Evolutionary conservation across 2,797 vertebrate species (phyloP), one percentile per base, ranked within the genome.

Genomic region (Bufotes viridis): DNA sequence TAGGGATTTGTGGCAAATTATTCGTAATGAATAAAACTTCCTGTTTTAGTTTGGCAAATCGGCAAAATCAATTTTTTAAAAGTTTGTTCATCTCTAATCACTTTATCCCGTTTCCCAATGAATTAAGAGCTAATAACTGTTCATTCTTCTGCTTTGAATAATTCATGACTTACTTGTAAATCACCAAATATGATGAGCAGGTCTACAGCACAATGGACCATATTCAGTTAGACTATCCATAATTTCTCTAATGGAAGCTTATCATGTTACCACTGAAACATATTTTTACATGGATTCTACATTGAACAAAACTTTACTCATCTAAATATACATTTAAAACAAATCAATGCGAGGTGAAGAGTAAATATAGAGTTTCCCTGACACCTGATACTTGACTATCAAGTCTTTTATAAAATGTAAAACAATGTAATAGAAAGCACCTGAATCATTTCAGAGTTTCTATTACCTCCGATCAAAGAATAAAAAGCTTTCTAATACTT

Each of bases 401-500:
- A 69, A 80, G 82, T 84, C 81, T 80, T 84, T 84, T 57, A 20
- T 80, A 80, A 88, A 84, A 84, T 61, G 72, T 89, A 89, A 89
- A 86, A 89, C 84, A 86, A 79, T 89, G 80, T 86, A 89, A 83
- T 81, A 86, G 70, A 89, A 89, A 61, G 60, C 72, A 78, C 70
- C 88, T 75, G 84, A 86, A 89, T 86, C 80, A 83, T 83, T 82
- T 55, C 55, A 79, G 63, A 82, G 84, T 86, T 82, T 89, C 88
- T 80, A 89, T 89, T 89, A 89, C 84, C 63, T 76, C 61, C 24
- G 80, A 89, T 89, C 84, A 89, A 89, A 89, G 88, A 82, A 82
- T 86, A 82, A 83, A 85, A 85, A 89, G 88, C 88, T 89, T 89
- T 89, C 84, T 81, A 86, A 82, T 86, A 86, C 84, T 83, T 72